Conservation (phyloP, 2,113 vertebrate species). For the Rhombomys opimus region DNA sequence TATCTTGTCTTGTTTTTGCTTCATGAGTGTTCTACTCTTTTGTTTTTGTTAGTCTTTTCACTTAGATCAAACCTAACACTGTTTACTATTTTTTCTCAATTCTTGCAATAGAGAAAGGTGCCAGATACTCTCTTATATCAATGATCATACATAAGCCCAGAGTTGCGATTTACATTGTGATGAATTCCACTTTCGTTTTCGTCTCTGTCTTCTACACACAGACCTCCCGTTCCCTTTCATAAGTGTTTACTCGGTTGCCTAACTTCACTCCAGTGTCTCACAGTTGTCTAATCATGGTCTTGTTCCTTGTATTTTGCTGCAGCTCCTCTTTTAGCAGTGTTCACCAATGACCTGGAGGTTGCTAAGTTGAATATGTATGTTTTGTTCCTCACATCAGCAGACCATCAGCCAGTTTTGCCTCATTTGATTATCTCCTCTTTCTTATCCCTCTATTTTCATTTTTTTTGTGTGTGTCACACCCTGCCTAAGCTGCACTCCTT, state of each 20-base stretch:
- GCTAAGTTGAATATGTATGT: neutral
- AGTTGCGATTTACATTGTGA: neutral
- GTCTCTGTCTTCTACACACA: neutral
- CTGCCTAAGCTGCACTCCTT: neutral
- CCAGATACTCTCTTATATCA: neutral
- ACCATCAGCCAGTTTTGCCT: neutral
- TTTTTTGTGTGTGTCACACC: neutral
- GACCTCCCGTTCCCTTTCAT: neutral
- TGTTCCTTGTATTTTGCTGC: neutral
- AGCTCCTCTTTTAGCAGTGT: neutral
- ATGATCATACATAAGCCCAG: fast-evolving
- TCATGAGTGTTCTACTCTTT: neutral
- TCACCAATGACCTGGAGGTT: neutral
- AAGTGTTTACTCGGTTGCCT: neutral
- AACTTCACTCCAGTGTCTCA: neutral
- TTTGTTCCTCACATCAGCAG: neutral
- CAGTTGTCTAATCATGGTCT: neutral
- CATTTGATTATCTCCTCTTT: neutral
- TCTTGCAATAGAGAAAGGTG: neutral
- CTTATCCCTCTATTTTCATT: neutral
- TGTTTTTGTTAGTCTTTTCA: neutral
- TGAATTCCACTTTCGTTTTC: neutral
- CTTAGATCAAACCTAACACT: neutral
- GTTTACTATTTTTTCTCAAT: neutral
- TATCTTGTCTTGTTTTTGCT: neutral